phyloP scores from a whole-genome alignment of 2,113 vertebrate genomes.

The Brevimyrus niger region DNA sequence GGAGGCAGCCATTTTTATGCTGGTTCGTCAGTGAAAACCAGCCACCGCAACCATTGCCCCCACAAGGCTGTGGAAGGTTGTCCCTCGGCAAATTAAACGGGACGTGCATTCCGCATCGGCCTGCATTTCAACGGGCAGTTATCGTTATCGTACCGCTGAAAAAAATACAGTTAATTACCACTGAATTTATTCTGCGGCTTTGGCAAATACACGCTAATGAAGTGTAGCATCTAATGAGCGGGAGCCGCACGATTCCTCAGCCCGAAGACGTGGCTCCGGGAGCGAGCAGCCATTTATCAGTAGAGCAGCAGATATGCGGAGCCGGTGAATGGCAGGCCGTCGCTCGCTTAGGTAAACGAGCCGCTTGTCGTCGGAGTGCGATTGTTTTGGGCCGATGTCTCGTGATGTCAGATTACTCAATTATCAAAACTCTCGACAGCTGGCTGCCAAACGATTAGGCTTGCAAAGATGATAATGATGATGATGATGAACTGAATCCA shows the following conservation, averaged over 20 bases:
- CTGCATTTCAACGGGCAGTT: not conserved
- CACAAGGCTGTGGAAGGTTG: not conserved
- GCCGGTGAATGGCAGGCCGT: conserved; percentile 44
- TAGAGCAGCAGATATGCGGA: conserved; percentile 40
- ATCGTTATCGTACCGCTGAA: not conserved
- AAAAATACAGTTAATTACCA: conserved; percentile 34
- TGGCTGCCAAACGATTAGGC: conserved; percentile 65
- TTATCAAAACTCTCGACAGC: conserved; percentile 61
- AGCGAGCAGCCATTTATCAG: conserved; percentile 53
- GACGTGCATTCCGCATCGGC: not conserved
- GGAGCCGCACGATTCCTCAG: conserved; percentile 33
- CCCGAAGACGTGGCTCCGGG: conserved; percentile 44
- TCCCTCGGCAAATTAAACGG: not conserved
- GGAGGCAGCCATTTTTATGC: not conserved
- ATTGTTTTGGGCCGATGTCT: conserved; percentile 21
- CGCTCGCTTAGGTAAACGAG: conserved; percentile 50
- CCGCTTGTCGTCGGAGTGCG: conserved; percentile 37
- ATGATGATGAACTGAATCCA: conserved; percentile 59
- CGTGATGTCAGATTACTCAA: conserved; percentile 63
- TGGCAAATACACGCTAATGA: conserved; percentile 37
- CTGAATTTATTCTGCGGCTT: conserved; percentile 52
- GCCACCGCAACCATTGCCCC: not conserved
- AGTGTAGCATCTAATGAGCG: conserved; percentile 51
- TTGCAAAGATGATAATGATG: conserved; percentile 63
- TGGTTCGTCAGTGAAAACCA: too few species aligned